Evolutionary conservation across 2,888 invertebrate genomes (phyloP).

Genomic region (Diadromus collaris): DNA sequence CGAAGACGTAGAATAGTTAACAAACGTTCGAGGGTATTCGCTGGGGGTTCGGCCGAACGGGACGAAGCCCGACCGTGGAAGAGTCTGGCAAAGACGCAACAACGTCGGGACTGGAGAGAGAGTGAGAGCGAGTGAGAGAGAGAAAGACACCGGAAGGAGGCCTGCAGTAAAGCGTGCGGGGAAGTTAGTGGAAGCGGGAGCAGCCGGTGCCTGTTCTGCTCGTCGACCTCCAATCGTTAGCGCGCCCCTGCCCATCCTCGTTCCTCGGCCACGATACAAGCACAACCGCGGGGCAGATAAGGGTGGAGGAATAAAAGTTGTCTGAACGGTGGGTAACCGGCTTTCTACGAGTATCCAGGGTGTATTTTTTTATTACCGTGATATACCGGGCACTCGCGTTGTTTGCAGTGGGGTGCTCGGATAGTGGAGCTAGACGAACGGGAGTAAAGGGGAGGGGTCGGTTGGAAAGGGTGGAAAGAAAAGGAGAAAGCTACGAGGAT

Average conservation of each 20-base stretch:
- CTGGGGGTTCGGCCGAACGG: conserved; percentile 30
- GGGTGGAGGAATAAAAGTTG: conserved; percentile 71
- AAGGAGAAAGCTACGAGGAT: conserved; percentile 16
- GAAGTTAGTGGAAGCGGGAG: conserved; percentile 56
- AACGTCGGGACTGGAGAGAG: background rate
- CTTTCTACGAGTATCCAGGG: conserved; percentile 67
- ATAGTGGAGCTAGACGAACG: conserved; percentile 31
- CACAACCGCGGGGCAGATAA: conserved; percentile 38
- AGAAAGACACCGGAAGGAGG: conserved; percentile 12
- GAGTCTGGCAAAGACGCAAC: background rate
- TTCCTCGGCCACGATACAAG: conserved; percentile 17
- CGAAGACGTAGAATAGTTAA: conserved; percentile 40
- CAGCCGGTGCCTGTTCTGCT: conserved; percentile 57
- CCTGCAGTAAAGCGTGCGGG: conserved; percentile 27
- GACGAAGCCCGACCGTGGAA: conserved; percentile 31
- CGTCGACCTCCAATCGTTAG: conserved; percentile 69
- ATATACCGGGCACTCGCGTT: conserved; percentile 67
- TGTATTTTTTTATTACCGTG: conserved; percentile 71
- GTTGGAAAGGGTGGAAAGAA: conserved; percentile 6
- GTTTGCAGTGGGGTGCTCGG: conserved; percentile 62
- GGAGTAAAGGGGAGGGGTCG: conserved; percentile 22
- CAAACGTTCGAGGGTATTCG: conserved; percentile 21
- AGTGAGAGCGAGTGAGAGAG: conserved; percentile 9
- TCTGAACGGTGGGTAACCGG: conserved; percentile 61
- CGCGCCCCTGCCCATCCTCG: conserved; percentile 58